phyloP scores from a whole-genome alignment of 2,797 vertebrate species.

The Echeneis naucrates region DNA sequence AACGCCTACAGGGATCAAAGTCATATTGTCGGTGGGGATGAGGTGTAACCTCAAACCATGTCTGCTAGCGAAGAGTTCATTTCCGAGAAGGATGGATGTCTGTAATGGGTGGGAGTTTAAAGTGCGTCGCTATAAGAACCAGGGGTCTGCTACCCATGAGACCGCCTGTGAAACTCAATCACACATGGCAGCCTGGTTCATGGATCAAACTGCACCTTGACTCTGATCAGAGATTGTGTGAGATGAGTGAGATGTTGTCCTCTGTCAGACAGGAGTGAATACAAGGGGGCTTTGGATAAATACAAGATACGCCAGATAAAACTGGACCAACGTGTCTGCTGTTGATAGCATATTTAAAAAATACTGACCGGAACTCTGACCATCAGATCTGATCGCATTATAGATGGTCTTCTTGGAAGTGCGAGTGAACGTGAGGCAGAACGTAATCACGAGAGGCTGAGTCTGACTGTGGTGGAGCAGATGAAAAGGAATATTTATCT shows the following conservation, averaged over 20 bases:
- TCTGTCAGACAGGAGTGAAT: slow-evolving; percentile 43
- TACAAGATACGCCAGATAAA: slow-evolving; percentile 18
- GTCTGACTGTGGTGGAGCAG: slow-evolving; percentile 60
- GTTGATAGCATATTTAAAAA: neutral
- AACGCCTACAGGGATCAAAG: slow-evolving; percentile 81
- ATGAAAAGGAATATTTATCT: slow-evolving; percentile 61
- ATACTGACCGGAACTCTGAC: neutral
- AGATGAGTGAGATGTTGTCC: slow-evolving; percentile 63
- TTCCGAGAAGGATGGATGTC: slow-evolving; percentile 84
- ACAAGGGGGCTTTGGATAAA: slow-evolving; percentile 43
- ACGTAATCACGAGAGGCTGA: slow-evolving; percentile 2
- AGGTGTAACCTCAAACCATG: slow-evolving; percentile 86
- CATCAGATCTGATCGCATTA: slow-evolving; percentile 3
- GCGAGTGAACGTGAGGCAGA: neutral
- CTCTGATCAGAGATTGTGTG: slow-evolving; percentile 63
- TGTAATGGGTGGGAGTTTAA: slow-evolving; percentile 75
- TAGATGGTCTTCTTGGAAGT: neutral
- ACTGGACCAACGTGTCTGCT: neutral
- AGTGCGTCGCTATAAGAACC: slow-evolving; percentile 69
- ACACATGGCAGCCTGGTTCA: slow-evolving; percentile 76
- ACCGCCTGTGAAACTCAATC: slow-evolving; percentile 82
- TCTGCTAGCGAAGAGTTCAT: slow-evolving; percentile 81
- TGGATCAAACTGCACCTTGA: slow-evolving; percentile 84
- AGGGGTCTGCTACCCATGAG: slow-evolving; percentile 67
- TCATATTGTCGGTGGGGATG: slow-evolving; percentile 77